Percentiles rank a stretch among this genome's conserved stretches.
Evolutionary conservation across 2,113 vertebrate genomes (phyloP).

Genomic region (Sprattus sprattus): DNA sequence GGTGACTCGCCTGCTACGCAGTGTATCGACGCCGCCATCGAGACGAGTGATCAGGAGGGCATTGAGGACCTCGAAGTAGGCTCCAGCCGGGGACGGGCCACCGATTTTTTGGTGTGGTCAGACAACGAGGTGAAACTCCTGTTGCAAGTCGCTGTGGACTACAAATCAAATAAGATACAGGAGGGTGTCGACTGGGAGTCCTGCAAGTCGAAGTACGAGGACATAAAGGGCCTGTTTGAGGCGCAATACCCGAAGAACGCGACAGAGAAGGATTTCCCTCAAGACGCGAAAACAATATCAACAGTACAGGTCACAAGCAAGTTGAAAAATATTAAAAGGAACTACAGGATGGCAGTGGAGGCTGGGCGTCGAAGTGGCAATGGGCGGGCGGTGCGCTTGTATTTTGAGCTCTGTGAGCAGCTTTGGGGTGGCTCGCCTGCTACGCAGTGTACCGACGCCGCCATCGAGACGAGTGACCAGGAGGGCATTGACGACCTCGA

Average conservation of each 20-base stretch:
- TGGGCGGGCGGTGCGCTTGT: slow-evolving; percentile 24
- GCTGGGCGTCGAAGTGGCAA: slow-evolving; percentile 17
- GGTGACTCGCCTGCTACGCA: slow-evolving; percentile 27
- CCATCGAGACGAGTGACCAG: background rate
- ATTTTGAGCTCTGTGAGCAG: slow-evolving; percentile 36
- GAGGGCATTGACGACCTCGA: background rate
- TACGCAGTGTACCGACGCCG: background rate
- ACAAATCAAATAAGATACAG: too few relatives aligned
- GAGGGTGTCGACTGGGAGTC: too few relatives aligned
- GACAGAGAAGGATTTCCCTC: background rate
- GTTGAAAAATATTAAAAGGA: background rate
- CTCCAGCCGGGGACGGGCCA: too few relatives aligned
- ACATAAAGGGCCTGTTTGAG: background rate
- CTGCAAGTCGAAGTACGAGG: too few relatives aligned
- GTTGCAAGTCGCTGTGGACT: too few relatives aligned
- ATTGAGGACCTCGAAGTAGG: too few relatives aligned
- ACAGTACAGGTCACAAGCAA: background rate
- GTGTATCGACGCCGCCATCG: background rate
- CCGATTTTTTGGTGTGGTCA: too few relatives aligned
- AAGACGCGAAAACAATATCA: background rate
- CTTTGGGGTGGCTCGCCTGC: slow-evolving; percentile 33
- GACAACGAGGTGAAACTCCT: too few relatives aligned
- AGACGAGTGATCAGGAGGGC: background rate
- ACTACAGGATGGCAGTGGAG: slow-evolving; percentile 27
- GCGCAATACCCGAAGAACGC: slow-evolving; percentile 10